phyloP scores from a whole-genome alignment of 2,797 vertebrate genomes.

The Dipus sagitta region DNA sequence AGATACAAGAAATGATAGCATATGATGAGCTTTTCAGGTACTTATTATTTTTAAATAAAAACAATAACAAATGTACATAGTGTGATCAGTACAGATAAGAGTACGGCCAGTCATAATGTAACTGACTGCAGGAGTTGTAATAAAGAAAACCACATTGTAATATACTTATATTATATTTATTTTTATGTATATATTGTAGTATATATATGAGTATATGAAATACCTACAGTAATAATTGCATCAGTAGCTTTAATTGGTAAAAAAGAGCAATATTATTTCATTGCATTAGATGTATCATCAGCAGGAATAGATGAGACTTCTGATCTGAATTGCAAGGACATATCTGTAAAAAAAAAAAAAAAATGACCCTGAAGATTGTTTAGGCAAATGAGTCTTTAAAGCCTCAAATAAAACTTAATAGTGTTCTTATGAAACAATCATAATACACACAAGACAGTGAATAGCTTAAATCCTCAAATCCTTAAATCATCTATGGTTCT shows the following conservation, averaged over 20 bases:
- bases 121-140: neutral
- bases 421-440: slow-evolving; percentile 78
- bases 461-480: slow-evolving; percentile 79
- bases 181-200: too few species aligned
- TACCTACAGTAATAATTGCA: neutral
- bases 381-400: slow-evolving; percentile 74
- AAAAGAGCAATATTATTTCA: neutral
- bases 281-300: slow-evolving; percentile 18
- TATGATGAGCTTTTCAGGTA: neutral
- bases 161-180: neutral
- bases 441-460: slow-evolving; percentile 26
- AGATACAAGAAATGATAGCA: neutral
- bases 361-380: slow-evolving; percentile 65
- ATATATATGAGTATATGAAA: slow-evolving; percentile 26
- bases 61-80: neutral
- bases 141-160: neutral
- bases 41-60: neutral
- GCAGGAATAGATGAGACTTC: slow-evolving; percentile 46
- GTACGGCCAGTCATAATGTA: neutral
- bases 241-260: neutral
- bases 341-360: slow-evolving; percentile 50
- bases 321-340: slow-evolving; percentile 63
- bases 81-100: neutral
- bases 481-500: slow-evolving; percentile 79
- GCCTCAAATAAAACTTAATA: slow-evolving; percentile 81